phyloP scores from a whole-genome alignment of 2,888 invertebrate species.

The Ellobium chinense region DNA sequence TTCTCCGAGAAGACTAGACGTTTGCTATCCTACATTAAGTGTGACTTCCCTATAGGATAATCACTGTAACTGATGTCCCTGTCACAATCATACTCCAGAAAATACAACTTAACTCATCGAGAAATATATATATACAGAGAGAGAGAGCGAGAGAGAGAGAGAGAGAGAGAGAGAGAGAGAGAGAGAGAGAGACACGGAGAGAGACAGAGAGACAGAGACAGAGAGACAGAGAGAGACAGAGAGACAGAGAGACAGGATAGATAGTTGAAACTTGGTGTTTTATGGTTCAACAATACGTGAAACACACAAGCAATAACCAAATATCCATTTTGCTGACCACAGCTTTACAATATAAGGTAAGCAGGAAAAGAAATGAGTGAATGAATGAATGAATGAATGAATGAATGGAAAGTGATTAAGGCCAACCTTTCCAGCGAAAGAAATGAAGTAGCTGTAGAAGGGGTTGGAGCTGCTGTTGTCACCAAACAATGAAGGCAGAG shows the following conservation, averaged over 20 bases:
- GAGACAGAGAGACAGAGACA: neutral
- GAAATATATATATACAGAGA: neutral
- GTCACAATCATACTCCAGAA: too few relatives aligned
- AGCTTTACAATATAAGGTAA: neutral
- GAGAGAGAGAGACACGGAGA: neutral
- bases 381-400: neutral
- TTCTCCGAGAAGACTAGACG: too few relatives aligned
- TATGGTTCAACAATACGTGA: too few relatives aligned
- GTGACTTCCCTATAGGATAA: too few relatives aligned
- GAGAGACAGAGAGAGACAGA: neutral
- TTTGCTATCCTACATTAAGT: too few relatives aligned
- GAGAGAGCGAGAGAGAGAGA: conserved; percentile 1
- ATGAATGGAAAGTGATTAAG: too few relatives aligned
- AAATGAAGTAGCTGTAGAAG: conserved; percentile 50
- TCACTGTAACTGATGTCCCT: too few relatives aligned
- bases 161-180: neutral
- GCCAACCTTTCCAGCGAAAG: conserved; percentile 20
- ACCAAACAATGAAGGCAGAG: conserved; percentile 50
- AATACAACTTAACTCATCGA: neutral
- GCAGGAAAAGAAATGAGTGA: neutral
- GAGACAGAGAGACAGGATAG: neutral
- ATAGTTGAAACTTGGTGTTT: neutral
- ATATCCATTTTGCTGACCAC: neutral
- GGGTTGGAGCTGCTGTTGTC: conserved; percentile 46
- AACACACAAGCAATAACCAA: too few relatives aligned